Conservation (phyloP, 2,888 invertebrate genomes). For the Pomacea canaliculata region DNA sequence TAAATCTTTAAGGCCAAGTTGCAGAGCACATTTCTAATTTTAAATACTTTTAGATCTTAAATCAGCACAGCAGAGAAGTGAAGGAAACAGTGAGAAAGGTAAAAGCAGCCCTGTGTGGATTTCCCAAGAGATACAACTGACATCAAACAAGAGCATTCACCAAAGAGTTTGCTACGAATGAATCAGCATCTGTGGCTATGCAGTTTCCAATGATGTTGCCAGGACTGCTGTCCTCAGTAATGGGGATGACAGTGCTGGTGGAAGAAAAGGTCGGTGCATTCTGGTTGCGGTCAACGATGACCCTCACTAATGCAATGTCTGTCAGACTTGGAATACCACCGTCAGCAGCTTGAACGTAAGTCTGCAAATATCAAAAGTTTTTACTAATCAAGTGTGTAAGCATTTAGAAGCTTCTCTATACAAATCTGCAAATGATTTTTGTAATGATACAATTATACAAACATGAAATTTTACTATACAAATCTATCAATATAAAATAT, state of each 20-base stretch:
- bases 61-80: neutral
- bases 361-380: constrained; percentile 37
- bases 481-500: too few species aligned
- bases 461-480: too few species aligned
- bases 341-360: constrained; percentile 56
- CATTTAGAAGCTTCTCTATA: neutral
- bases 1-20: too few species aligned
- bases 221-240: constrained; percentile 45
- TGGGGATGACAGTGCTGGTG: constrained; percentile 32
- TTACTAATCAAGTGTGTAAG: neutral
- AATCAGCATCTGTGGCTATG: constrained; percentile 52
- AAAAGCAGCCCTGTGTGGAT: neutral
- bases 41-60: too few species aligned
- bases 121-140: neutral
- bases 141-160: constrained; percentile 3
- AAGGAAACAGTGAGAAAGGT: neutral
- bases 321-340: constrained; percentile 44
- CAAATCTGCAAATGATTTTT: neutral
- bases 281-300: constrained; percentile 55
- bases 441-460: too few species aligned
- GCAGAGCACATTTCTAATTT: too few species aligned
- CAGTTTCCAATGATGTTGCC: constrained; percentile 44
- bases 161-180: constrained; percentile 35
- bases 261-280: constrained; percentile 47
- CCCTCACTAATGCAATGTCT: constrained; percentile 47